Conservation (phyloP, 1,140 invertebrate species). For the Liolophura sinensis region DNA sequence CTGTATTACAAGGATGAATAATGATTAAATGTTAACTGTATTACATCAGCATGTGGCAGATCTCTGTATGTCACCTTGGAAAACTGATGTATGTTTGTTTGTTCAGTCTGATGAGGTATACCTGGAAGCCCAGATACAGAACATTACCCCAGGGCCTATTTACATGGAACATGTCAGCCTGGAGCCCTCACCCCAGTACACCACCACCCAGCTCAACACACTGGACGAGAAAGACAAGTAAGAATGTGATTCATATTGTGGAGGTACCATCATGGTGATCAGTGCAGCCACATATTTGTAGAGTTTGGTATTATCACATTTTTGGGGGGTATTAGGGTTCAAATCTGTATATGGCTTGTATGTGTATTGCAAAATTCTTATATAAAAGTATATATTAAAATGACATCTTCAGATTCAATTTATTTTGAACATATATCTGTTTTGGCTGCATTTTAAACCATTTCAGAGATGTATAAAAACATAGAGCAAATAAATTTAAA, state of each 20-base stretch:
- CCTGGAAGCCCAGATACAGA: conserved; percentile 95
- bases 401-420: too few relatives aligned
- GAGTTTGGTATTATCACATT: neutral
- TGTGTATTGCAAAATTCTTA: too few relatives aligned
- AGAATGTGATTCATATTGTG: conserved; percentile 5
- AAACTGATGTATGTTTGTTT: conserved; percentile 11
- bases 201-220: conserved; percentile 59
- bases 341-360: neutral
- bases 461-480: too few relatives aligned
- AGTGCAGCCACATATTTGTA: neutral
- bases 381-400: too few relatives aligned
- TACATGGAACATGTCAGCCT: conserved; percentile 89
- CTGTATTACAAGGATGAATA: too few relatives aligned
- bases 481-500: too few relatives aligned
- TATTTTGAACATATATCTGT: too few relatives aligned
- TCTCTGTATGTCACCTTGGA: too few relatives aligned
- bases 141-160: conserved; percentile 86
- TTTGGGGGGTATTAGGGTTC: too few relatives aligned
- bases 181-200: conserved; percentile 88
- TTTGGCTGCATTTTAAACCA: too few relatives aligned
- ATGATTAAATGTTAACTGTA: too few relatives aligned
- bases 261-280: conserved; percentile 3
- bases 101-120: conserved; percentile 90
- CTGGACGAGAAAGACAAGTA: conserved; percentile 44
- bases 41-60: too few relatives aligned